phyloP scores from a whole-genome alignment of 2,113 vertebrate genomes.

The Panthera leo region DNA sequence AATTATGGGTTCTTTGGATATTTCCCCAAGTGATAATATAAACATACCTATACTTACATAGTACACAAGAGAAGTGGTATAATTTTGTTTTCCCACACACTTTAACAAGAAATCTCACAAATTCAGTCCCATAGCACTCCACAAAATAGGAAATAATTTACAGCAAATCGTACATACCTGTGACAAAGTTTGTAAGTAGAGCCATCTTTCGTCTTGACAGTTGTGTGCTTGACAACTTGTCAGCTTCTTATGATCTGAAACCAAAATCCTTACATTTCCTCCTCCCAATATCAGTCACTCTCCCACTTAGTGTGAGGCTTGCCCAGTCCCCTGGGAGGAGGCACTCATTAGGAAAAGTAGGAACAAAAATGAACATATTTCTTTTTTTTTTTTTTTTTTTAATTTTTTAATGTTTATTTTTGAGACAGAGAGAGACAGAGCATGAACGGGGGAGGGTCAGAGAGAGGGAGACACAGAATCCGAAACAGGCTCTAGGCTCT shows the following conservation, averaged over 20 bases:
- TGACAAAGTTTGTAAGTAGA: not conserved
- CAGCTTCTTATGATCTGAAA: not conserved
- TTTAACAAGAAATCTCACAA: constrained; percentile 21
- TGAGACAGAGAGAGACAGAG: too few relatives aligned
- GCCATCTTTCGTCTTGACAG: not conserved
- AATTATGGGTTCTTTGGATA: not conserved
- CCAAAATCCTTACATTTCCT: not conserved
- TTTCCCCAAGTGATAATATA: not conserved
- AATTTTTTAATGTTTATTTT: too few relatives aligned
- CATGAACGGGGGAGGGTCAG: too few relatives aligned
- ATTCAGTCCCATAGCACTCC: not conserved
- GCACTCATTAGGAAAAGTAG: not conserved
- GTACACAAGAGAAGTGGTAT: not conserved
- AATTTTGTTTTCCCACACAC: not conserved
- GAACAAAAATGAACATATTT: not conserved
- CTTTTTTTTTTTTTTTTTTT: too few relatives aligned
- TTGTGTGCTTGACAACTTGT: not conserved
- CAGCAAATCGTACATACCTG: not conserved
- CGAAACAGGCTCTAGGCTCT: too few relatives aligned
- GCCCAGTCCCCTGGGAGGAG: not conserved
- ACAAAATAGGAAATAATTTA: not conserved
- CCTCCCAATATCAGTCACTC: too few relatives aligned
- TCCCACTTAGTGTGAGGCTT: not conserved
- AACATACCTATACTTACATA: not conserved
- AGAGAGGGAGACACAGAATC: too few relatives aligned